A percentile compares a stretch with the other conserved stretches of the same genome.
phyloP scores from a whole-genome alignment of 2,888 invertebrate species.

The Megastigmus dorsalis region DNA sequence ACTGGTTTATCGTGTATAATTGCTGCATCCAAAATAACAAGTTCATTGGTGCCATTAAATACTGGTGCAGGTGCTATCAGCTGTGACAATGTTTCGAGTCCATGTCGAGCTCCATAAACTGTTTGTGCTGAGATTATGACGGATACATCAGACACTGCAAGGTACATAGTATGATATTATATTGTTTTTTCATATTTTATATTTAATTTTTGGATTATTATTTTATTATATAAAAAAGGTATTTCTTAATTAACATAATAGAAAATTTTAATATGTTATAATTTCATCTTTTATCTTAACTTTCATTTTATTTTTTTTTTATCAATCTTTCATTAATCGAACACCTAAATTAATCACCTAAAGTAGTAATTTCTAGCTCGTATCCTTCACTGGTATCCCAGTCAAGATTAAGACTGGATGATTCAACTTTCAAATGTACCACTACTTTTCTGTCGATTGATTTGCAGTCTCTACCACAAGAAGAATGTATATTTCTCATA shows the following conservation, averaged over 20 bases:
- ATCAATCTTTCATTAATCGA: too few species aligned
- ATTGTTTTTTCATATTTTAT: not conserved
- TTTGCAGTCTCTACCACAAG: slow-evolving; percentile 77
- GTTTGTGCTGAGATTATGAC: slow-evolving; percentile 79
- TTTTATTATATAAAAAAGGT: too few species aligned
- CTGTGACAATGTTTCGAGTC: slow-evolving; percentile 85
- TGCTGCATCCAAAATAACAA: slow-evolving; percentile 80
- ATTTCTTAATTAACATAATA: too few species aligned
- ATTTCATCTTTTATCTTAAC: too few species aligned
- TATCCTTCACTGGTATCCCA: slow-evolving; percentile 85
- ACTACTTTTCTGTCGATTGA: slow-evolving; percentile 76
- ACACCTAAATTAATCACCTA: too few species aligned
- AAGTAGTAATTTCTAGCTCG: slow-evolving; percentile 76
- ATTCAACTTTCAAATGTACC: slow-evolving; percentile 77
- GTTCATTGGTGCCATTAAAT: slow-evolving; percentile 71
- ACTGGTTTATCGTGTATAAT: slow-evolving; percentile 86
- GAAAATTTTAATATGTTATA: too few species aligned
- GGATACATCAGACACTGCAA: slow-evolving; percentile 75
- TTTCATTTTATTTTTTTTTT: too few species aligned
- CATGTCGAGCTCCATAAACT: slow-evolving; percentile 85
- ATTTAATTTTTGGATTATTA: too few species aligned
- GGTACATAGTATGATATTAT: not conserved
- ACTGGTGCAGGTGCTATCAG: slow-evolving; percentile 75
- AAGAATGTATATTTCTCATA: slow-evolving; percentile 77
- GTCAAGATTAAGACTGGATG: slow-evolving; percentile 76